Evolutionary conservation across 2,888 invertebrate genomes (phyloP).

Genomic region (Apamea crenata): DNA sequence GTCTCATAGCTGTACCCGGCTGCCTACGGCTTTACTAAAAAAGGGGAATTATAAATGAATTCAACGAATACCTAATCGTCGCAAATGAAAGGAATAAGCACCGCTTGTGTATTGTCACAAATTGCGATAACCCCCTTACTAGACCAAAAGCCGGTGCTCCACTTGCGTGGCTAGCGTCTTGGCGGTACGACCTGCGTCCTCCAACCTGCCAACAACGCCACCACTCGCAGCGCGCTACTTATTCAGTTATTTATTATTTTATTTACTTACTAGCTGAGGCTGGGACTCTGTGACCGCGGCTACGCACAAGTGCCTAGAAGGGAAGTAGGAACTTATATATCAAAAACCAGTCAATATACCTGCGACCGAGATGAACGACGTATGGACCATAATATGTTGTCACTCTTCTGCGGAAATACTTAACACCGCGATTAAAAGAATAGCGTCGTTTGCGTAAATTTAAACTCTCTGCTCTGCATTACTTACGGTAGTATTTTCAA

Average conservation of each 20-base stretch:
- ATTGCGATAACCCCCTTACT: background rate
- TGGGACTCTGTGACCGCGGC: background rate
- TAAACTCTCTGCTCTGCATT: background rate
- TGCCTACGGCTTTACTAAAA: no score
- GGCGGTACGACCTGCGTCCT: slow-evolving; percentile 5
- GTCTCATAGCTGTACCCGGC: no score
- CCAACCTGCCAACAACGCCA: background rate
- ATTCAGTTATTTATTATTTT: slow-evolving; percentile 5
- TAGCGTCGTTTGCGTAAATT: background rate
- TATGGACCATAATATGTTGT: background rate
- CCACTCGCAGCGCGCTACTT: background rate
- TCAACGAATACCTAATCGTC: background rate
- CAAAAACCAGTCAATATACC: background rate
- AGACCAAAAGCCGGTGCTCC: background rate
- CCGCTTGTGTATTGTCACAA: background rate
- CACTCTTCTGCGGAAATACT: background rate
- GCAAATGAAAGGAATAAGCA: background rate
- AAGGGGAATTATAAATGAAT: background rate
- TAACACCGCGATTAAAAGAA: background rate
- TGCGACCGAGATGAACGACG: background rate
- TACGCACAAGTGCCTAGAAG: background rate
- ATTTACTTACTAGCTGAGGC: slow-evolving; percentile 3
- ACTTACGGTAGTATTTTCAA: background rate
- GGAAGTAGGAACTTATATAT: background rate
- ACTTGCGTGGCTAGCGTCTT: background rate